phyloP scores from a whole-genome alignment of 30 jellyfish, hydroid and myxozoan genomes.

The Aurelia sp. region DNA sequence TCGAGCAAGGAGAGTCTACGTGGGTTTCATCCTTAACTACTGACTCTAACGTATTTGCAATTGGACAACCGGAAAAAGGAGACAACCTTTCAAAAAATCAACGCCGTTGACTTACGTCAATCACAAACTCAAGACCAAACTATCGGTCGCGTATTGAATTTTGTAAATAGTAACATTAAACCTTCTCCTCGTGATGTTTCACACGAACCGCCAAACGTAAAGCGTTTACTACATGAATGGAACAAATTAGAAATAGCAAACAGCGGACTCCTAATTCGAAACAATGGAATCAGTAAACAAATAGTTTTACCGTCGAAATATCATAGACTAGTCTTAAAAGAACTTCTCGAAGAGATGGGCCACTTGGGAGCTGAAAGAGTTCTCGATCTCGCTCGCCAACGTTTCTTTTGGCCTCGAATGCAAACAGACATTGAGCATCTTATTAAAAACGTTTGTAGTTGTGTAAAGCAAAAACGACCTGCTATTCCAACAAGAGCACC shows the following conservation, averaged over 20 bases:
- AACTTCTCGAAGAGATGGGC: no score
- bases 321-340: no score
- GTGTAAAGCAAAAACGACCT: constrained; percentile 21
- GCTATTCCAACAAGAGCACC: constrained; percentile 30
- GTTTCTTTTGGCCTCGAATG: not conserved
- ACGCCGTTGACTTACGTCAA: no score
- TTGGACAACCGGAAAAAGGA: not conserved
- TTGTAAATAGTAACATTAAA: not conserved
- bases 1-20: not conserved
- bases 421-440: not conserved
- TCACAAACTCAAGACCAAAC: not conserved
- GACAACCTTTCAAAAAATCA: not conserved
- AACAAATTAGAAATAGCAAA: not conserved
- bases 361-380: no score
- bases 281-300: constrained; percentile 5
- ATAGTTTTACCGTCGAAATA: no score
- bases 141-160: constrained; percentile 1
- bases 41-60: not conserved
- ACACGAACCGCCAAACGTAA: not conserved
- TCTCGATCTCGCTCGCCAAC: no score
- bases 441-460: constrained; percentile 14
- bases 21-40: constrained; percentile 5
- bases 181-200: not conserved
- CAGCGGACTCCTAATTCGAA: constrained; percentile 6
- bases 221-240: constrained; percentile 22